Base-by-base conservation (phyloP, 2,113 vertebrate genomes). In the Chiloscyllium plagiosum region DNA sequence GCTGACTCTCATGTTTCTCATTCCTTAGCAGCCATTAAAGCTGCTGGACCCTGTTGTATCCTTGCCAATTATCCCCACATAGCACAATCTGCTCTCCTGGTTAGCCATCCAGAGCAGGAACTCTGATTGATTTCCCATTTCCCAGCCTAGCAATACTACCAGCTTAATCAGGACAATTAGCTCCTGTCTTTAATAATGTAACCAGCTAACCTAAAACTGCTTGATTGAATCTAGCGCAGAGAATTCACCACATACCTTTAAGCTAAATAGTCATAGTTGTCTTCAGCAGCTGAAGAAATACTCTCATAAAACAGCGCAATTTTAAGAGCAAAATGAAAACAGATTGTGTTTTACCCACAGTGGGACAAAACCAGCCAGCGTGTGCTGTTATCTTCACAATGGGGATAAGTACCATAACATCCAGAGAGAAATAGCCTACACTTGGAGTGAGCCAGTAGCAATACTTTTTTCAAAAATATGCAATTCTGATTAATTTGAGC, bases 221-320 rank as follows among this genome's bases (percentile, higher is more conserved):
- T 90, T 4, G 29, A 19, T 90, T 61, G 37, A 86, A 52, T 47
- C 83, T n/a, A 20, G 20, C 22, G 26, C 26, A 61, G 12, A 56
- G 47, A 61, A 29, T 90, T 90, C 87, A 98, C 98, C 98, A 98
- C 98, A 96, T 96, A 95, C 97, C 98, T 98, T 97, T 98, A 98
- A 99, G 98, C 98, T 99, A 98, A 99, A 98, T 98, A 98, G 97
- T 98, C 97, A 86, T 47, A 86, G 83, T 98, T 97, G 99, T 99
- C 99, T 99, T 99, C 99, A 99, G 99, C 99, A 98, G 98, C 98
- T 97, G 98, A 98, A 99, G 89, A 37, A 98, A 95, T 15, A 47
- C 17, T 52, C 22, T n/a, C 96, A 66, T 96, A 96, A 96, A 98
- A 98, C 97, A 97, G 98, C 97, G 98, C 97, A 97, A 97, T 98